A percentile compares a stretch with the other conserved stretches of the same genome.
Conservation (phyloP, 2,888 invertebrate species). For the Anaspis maculata region DNA sequence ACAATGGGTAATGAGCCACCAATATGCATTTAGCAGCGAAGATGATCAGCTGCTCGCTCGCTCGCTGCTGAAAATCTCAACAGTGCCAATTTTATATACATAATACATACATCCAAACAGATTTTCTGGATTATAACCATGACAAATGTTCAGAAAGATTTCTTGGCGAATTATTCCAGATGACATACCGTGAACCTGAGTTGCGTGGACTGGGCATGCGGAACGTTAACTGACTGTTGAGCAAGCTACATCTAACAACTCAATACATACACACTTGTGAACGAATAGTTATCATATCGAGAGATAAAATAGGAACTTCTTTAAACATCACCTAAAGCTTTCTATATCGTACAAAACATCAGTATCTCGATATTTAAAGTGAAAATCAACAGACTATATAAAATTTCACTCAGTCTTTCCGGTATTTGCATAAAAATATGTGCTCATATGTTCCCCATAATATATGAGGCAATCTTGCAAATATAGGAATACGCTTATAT, state of each 20-base stretch:
- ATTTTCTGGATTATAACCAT: no score
- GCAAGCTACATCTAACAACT: conserved; percentile 45
- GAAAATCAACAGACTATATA: conserved; percentile 46
- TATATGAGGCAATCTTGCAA: conserved; percentile 42
- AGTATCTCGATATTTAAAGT: conserved; percentile 42
- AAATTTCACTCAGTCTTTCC: conserved; percentile 49
- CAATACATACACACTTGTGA: conserved; percentile 42
- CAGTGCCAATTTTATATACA: no score
- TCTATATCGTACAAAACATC: conserved; percentile 44
- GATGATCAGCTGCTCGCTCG: no score
- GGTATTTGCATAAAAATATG: conserved; percentile 47
- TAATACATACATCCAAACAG: no score
- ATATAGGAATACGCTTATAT: conserved; percentile 36
- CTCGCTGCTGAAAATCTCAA: no score
- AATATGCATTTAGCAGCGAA: no score
- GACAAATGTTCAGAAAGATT: no score
- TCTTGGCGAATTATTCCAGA: no score
- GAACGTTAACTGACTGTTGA: conserved; percentile 41
- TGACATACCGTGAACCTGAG: conserved; percentile 36
- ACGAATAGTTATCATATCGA: conserved; percentile 42
- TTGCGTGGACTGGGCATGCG: conserved; percentile 39
- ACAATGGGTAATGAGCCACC: no score
- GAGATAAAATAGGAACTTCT: conserved; percentile 46
- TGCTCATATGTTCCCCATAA: conserved; percentile 43
- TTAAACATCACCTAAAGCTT: conserved; percentile 46